These are phyloP conservation scores for Coilia nasus DNA, from an alignment of 2,797 vertebrate genomes.

Conservation along the genomic window DNA sequence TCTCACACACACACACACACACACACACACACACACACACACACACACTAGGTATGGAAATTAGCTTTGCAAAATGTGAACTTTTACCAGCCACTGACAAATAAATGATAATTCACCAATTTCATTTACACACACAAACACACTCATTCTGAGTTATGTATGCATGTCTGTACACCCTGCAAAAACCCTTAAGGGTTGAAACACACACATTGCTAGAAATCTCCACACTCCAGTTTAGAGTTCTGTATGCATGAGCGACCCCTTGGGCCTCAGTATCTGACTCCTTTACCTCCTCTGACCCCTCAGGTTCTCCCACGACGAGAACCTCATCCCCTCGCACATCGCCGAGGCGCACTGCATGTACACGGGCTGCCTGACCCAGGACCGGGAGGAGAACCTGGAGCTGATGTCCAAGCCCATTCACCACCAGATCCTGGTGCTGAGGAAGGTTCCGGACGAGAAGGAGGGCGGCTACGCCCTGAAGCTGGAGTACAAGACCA, in stretches of 20 bases:
- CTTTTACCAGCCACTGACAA: no score
- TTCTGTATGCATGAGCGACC: no score
- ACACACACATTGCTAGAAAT: no score
- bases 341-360: slow-evolving; percentile 67
- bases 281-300: not conserved
- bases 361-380: slow-evolving; percentile 66
- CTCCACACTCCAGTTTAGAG: no score
- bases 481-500: slow-evolving; percentile 65
- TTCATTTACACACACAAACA: no score
- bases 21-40: not conserved
- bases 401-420: slow-evolving; percentile 71
- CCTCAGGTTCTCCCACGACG: slow-evolving; percentile 59
- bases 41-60: not conserved
- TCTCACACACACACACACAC: slow-evolving; percentile 16
- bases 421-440: slow-evolving; percentile 66
- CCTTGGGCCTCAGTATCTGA: no score
- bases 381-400: slow-evolving; percentile 55
- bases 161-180: no score
- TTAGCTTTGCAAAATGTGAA: no score
- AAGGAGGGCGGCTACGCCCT: slow-evolving; percentile 55
- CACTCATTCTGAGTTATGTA: no score
- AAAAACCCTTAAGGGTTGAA: no score
- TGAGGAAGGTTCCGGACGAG: slow-evolving; percentile 59
- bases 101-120: no score
- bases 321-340: slow-evolving; percentile 48